Evolutionary conservation across 2,113 vertebrate species (phyloP), one percentile per base, ranked within the genome.

Genomic region (Corapipo altera): DNA sequence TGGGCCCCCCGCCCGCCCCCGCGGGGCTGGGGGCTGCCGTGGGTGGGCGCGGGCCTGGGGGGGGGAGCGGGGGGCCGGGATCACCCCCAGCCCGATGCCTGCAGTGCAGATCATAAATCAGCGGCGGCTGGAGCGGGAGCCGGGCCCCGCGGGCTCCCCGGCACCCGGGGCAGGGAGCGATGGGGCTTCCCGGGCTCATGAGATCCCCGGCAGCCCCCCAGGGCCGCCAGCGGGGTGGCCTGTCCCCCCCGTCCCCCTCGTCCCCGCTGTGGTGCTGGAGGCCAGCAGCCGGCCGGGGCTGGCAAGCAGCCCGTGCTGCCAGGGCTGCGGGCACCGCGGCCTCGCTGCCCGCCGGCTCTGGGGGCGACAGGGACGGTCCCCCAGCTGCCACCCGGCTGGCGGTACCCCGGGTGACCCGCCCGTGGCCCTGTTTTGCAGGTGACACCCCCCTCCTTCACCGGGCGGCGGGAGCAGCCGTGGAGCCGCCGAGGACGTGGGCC

Each of bases 61-160:
- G 4, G 3, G 55, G 33, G 23, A 46, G 46, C 2, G 3, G 44
- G 88, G 70, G 70, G 65, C 69, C 6, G 26, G 32, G 16, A 49
- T 81, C 59, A 8, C 85, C 88, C 85, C 92, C 73, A 46, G 73
- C 91, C 59, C 8, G 15, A 91, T 71, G 93, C 85, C 96, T 95
- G 94, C 96, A 96, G 94, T 95, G 96, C 82, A 95, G 94, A 90
- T 87, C 82, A 93, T 96, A 78, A 95, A 92, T 96, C 91, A 88
- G 33, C 4, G 22, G 48, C 2, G 20, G 43, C 88, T 74, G 88
- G 83, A 94, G 88, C 77, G 18, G 69, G 82, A 70, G 64, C 72
- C 21, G 13, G 84, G 94, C 83, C 62, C 52, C 4, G 10, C 30
- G 2, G 55, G 69, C 69, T 92, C 65, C 32, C 17, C 0, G 4